Conservation (phyloP, 2,888 invertebrate genomes). For the Pandemis corylana region DNA sequence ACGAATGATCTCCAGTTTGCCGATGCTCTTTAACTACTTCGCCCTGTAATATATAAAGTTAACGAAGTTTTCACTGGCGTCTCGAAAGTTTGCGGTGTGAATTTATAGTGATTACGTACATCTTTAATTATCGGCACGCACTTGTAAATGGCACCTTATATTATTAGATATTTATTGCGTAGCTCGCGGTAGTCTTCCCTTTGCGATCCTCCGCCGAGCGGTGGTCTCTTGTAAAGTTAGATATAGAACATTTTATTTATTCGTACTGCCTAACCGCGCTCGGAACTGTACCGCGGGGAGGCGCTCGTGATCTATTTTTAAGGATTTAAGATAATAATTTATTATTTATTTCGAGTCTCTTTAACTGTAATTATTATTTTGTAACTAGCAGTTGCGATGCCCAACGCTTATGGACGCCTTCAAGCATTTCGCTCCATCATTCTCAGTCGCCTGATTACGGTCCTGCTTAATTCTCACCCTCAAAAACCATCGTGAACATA, state of each 20-base stretch:
- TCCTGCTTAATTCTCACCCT: conserved; percentile 50
- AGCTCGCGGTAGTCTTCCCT: conserved; percentile 84
- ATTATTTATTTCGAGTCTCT: conserved; percentile 86
- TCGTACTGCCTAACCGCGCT: conserved; percentile 83
- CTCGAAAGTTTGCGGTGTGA: conserved; percentile 85
- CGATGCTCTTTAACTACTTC: conserved; percentile 78
- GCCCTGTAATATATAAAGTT: conserved; percentile 79
- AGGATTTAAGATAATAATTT: conserved; percentile 85
- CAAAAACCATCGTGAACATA: conserved; percentile 46
- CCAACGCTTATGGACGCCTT: conserved; percentile 81
- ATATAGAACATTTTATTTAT: conserved; percentile 83
- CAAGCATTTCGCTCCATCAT: conserved; percentile 70
- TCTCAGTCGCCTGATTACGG: conserved; percentile 60
- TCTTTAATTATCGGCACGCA: conserved; percentile 81
- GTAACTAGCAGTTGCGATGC: conserved; percentile 78
- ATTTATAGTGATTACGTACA: conserved; percentile 74
- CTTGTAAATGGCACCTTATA: conserved; percentile 84
- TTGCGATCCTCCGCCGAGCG: conserved; percentile 84
- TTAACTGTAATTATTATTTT: conserved; percentile 81
- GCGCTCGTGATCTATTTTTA: conserved; percentile 85
- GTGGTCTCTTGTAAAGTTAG: conserved; percentile 84
- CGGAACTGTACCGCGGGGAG: conserved; percentile 84
- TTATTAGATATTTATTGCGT: conserved; percentile 83
- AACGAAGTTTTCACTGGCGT: conserved; percentile 80
- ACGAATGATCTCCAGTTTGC: conserved; percentile 84